These are phyloP conservation scores for Antennarius maculatus DNA, from an alignment of 2,797 vertebrate species.

Conservation along the genomic window DNA sequence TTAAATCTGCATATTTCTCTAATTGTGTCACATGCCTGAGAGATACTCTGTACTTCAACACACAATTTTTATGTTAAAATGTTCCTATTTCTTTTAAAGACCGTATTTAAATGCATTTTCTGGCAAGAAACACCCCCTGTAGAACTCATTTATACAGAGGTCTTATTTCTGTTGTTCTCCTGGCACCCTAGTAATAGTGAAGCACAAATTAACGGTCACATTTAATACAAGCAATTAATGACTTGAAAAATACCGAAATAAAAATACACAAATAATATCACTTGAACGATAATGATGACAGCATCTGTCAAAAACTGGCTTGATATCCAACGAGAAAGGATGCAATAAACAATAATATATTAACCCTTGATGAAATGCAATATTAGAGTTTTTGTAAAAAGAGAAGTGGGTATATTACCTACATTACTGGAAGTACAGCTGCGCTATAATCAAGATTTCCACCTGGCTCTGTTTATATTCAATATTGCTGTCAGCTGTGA, in stretches of 20 bases:
- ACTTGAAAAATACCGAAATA: constrained; percentile 32
- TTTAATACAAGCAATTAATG: constrained; percentile 29
- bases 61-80: constrained; percentile 21
- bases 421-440: background rate
- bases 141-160: constrained; percentile 21
- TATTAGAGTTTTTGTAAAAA: no score
- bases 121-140: constrained; percentile 11
- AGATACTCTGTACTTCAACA: constrained; percentile 7
- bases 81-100: constrained; percentile 6
- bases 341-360: constrained; percentile 2
- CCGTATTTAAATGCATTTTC: constrained; percentile 23
- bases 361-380: no score
- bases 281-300: constrained; percentile 36
- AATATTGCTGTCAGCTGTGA: background rate
- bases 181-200: background rate
- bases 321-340: constrained; percentile 31
- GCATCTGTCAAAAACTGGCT: constrained; percentile 25
- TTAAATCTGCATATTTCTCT: constrained; percentile 51
- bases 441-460: background rate
- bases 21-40: constrained; percentile 39
- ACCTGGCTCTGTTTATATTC: background rate
- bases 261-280: constrained; percentile 30
- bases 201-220: constrained; percentile 34
- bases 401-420: no score
- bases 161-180: constrained; percentile 9